A percentile compares a stretch with the other conserved stretches of the same genome.
Evolutionary conservation across 2,797 vertebrate genomes (phyloP).

Genomic region (Enteromius mattozi): DNA sequence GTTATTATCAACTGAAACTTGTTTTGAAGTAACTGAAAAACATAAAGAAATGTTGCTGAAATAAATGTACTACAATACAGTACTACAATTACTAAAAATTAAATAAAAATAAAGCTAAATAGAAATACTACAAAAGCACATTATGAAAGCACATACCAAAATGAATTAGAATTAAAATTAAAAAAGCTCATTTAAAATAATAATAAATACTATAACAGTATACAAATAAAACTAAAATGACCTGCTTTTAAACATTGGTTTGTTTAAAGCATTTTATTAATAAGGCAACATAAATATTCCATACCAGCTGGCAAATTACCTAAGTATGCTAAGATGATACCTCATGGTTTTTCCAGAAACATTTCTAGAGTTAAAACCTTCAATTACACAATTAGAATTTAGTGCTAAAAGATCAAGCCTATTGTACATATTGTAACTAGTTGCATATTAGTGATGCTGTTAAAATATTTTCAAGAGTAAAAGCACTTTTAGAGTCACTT

Average conservation of each 20-base stretch:
- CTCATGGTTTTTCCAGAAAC: not conserved
- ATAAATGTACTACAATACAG: no score
- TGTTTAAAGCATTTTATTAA: slow-evolving; percentile 67
- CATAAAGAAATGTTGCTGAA: not conserved
- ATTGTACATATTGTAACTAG: not conserved
- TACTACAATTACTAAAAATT: not conserved
- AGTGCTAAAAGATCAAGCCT: not conserved
- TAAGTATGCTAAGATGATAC: not conserved
- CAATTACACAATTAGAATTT: not conserved
- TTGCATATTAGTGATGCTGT: not conserved
- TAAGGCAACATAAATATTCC: slow-evolving; percentile 73
- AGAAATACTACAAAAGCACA: not conserved
- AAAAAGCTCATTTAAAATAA: not conserved
- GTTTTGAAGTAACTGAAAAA: not conserved
- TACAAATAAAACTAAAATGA: not conserved
- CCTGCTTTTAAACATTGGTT: not conserved
- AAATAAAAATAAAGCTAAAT: not conserved
- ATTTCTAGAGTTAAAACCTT: not conserved
- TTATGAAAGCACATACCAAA: not conserved
- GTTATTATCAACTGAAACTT: not conserved
- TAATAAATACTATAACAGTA: not conserved
- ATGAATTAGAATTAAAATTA: no score
- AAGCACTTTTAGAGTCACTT: slow-evolving; percentile 17
- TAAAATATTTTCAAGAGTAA: slow-evolving; percentile 1
- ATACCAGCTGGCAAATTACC: slow-evolving; percentile 44